phyloP scores from a whole-genome alignment of 2,888 invertebrate genomes.

The Lasius platythorax region DNA sequence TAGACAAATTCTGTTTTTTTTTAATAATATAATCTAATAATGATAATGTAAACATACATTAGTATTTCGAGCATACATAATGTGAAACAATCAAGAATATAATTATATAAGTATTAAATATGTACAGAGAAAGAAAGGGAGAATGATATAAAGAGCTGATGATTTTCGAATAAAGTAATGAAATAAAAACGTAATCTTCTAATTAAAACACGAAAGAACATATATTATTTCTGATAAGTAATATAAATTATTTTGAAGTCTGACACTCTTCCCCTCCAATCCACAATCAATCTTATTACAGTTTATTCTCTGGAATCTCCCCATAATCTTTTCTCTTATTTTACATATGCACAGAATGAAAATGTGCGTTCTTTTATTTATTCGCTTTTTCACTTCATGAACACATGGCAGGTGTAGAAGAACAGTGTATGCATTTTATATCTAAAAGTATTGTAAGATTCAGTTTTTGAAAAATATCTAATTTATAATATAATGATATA shows the following conservation, averaged over 20 bases:
- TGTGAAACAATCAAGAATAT: background rate
- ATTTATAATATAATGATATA: too few relatives aligned
- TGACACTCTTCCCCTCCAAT: background rate
- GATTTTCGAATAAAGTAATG: background rate
- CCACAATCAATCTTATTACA: background rate
- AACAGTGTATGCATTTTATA: too few relatives aligned
- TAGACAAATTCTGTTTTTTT: slow-evolving; percentile 4
- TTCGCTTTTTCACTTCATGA: too few relatives aligned
- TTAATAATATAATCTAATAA: background rate
- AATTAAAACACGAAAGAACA: background rate
- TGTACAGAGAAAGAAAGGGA: background rate
- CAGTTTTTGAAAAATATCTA: too few relatives aligned
- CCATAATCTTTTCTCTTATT: too few relatives aligned
- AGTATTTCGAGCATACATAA: background rate
- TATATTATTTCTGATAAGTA: background rate
- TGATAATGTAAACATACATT: background rate
- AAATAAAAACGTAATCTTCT: slow-evolving; percentile 12
- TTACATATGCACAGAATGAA: too few relatives aligned
- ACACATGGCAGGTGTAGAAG: too few relatives aligned
- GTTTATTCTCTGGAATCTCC: too few relatives aligned
- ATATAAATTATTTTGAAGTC: background rate
- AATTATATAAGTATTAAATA: background rate
- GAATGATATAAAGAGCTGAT: background rate
- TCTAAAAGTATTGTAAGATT: too few relatives aligned
- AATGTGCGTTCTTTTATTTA: too few relatives aligned